Conservation (phyloP, 2,113 vertebrate species). For the Ciconia boyciana region DNA sequence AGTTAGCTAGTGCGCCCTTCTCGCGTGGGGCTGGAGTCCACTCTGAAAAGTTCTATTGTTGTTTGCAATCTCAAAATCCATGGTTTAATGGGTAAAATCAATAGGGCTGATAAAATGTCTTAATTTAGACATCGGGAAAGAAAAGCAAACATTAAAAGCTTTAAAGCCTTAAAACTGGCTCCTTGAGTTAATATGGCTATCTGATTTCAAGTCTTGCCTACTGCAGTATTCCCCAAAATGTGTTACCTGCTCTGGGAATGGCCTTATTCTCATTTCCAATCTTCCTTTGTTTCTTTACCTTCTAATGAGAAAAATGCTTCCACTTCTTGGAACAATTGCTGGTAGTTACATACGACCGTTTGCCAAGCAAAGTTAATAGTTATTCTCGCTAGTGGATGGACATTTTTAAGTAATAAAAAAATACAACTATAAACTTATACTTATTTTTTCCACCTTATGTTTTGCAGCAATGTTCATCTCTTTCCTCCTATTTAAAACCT, state of each 20-base stretch:
- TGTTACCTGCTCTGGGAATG: not conserved
- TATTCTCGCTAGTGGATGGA: not conserved
- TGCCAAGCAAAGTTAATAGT: not conserved
- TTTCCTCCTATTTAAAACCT: not conserved
- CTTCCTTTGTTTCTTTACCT: not conserved
- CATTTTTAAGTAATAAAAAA: not conserved
- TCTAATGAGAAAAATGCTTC: not conserved
- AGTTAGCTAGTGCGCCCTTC: not conserved
- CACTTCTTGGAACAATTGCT: not conserved
- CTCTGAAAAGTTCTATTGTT: not conserved
- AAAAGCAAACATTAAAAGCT: not conserved
- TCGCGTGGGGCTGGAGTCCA: not conserved
- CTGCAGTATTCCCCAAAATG: not conserved
- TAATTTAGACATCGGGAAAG: not conserved
- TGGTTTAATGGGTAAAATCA: not conserved
- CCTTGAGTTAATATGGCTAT: not conserved
- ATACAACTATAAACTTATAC: not conserved
- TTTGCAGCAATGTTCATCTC: not conserved
- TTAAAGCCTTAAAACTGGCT: not conserved
- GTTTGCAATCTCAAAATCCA: not conserved
- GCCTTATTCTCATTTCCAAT: not conserved
- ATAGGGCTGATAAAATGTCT: not conserved
- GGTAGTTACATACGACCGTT: not conserved
- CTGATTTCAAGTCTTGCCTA: not conserved
- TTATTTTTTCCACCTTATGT: not conserved